Evolutionary conservation across 1,140 invertebrate genomes (phyloP).

Genomic region (Drosophila sp.): DNA sequence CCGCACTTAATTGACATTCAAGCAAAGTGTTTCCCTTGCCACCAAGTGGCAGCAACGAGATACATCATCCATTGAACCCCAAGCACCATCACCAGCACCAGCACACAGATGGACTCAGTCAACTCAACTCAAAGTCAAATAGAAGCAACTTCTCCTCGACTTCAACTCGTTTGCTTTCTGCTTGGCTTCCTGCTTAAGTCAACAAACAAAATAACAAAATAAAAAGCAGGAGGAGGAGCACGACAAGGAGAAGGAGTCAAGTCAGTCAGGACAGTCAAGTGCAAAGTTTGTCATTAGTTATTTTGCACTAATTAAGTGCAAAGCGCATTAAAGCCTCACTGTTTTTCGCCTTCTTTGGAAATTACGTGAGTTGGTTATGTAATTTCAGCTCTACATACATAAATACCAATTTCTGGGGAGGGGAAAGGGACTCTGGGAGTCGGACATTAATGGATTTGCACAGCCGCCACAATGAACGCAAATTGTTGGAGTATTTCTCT

Average conservation of each 20-base stretch:
- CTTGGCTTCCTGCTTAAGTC: slow-evolving; percentile 25
- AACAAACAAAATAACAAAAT: slow-evolving; percentile 9
- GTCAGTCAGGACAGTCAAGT: slow-evolving; percentile 12
- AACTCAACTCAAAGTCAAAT: slow-evolving; percentile 1
- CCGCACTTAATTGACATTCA: slow-evolving; percentile 34
- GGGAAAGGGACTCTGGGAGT: not conserved
- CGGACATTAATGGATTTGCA: slow-evolving; percentile 40
- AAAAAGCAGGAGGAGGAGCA: not conserved
- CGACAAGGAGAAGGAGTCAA: not conserved
- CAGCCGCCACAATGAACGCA: slow-evolving; percentile 35
- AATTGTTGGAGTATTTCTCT: slow-evolving; percentile 20
- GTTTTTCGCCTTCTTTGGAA: slow-evolving; percentile 17
- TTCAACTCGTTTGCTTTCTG: not conserved
- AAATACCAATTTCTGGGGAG: not conserved
- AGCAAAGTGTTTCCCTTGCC: slow-evolving; percentile 11
- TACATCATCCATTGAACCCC: slow-evolving; percentile 23
- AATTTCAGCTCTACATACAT: slow-evolving; percentile 19
- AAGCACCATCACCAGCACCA: not conserved
- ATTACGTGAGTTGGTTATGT: slow-evolving; percentile 42
- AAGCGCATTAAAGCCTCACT: slow-evolving; percentile 27
- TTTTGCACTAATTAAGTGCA: slow-evolving; percentile 56
- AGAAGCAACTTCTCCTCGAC: not conserved
- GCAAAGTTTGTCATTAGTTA: slow-evolving; percentile 59
- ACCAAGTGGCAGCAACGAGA: slow-evolving; percentile 18
- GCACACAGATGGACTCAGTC: slow-evolving; percentile 1